Conservation (phyloP, 2,113 vertebrate genomes). For the Spea bombifrons region DNA sequence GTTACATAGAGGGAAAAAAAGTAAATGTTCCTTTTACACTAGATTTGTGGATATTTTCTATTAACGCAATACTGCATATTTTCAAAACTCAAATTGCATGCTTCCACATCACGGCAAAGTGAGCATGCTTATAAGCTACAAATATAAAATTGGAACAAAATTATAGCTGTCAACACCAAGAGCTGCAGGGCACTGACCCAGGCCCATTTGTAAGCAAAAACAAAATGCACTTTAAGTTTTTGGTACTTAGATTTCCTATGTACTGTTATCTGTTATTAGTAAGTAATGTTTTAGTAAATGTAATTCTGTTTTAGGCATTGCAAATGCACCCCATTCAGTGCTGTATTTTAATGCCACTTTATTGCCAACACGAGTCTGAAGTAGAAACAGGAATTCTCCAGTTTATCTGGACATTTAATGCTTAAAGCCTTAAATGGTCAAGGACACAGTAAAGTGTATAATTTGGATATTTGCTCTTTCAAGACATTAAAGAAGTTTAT, state of each 20-base stretch:
- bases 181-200: constrained; percentile 26
- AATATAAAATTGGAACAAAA: constrained; percentile 33
- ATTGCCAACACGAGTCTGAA: too few species aligned
- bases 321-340: too few species aligned
- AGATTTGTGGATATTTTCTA: constrained; percentile 18
- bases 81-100: constrained; percentile 30
- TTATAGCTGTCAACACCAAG: constrained; percentile 33
- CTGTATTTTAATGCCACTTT: too few species aligned
- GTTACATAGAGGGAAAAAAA: constrained; percentile 9
- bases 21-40: constrained; percentile 16
- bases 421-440: too few species aligned
- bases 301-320: too few species aligned
- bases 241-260: constrained; percentile 20
- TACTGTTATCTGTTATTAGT: constrained; percentile 8
- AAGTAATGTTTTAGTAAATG: neutral
- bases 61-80: constrained; percentile 4
- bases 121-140: constrained; percentile 16
- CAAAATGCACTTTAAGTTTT: constrained; percentile 37
- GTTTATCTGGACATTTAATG: too few species aligned
- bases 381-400: too few species aligned
- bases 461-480: too few species aligned
- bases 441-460: too few species aligned
- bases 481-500: too few species aligned
- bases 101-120: constrained; percentile 18
- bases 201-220: constrained; percentile 39